Evolutionary conservation across 53 echinoderm and acorn worm species (phyloP).

Genomic region (Echinarachnius parma): DNA sequence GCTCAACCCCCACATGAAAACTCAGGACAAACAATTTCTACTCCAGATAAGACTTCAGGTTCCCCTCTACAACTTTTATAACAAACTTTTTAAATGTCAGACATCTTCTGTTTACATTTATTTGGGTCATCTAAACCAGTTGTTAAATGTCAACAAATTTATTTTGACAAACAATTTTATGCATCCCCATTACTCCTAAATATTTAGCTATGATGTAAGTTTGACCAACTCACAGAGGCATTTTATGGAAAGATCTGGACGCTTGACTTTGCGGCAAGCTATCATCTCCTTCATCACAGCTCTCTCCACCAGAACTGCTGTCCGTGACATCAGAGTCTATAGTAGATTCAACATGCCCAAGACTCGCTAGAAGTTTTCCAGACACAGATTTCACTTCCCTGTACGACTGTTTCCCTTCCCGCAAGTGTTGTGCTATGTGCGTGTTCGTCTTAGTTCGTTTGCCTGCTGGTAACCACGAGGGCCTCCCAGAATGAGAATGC

Average conservation of each 20-base stretch:
- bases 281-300: conserved; percentile 80
- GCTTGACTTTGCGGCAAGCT: conserved; percentile 53
- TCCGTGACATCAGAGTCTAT: conserved; percentile 95
- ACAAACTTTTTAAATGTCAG: too few relatives aligned
- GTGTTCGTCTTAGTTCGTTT: conserved; percentile 36
- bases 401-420: conserved; percentile 60
- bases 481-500: conserved; percentile 17
- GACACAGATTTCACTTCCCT: conserved; percentile 56
- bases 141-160: too few relatives aligned
- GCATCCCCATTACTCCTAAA: too few relatives aligned
- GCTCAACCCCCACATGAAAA: too few relatives aligned
- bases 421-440: conserved; percentile 34
- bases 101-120: too few relatives aligned
- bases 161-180: too few relatives aligned
- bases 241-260: conserved; percentile 36
- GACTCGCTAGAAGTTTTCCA: conserved; percentile 50
- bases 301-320: conserved; percentile 93
- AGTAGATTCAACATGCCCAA: conserved; percentile 68
- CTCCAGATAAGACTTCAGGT: too few relatives aligned
- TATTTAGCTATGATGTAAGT: too few relatives aligned
- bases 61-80: too few relatives aligned
- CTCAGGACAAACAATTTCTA: too few relatives aligned
- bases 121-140: too few relatives aligned
- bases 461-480: conserved; percentile 39
- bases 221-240: conserved; percentile 67